Conservation (phyloP, 1,140 invertebrate genomes). For the Caenorhabditis tropicalis region DNA sequence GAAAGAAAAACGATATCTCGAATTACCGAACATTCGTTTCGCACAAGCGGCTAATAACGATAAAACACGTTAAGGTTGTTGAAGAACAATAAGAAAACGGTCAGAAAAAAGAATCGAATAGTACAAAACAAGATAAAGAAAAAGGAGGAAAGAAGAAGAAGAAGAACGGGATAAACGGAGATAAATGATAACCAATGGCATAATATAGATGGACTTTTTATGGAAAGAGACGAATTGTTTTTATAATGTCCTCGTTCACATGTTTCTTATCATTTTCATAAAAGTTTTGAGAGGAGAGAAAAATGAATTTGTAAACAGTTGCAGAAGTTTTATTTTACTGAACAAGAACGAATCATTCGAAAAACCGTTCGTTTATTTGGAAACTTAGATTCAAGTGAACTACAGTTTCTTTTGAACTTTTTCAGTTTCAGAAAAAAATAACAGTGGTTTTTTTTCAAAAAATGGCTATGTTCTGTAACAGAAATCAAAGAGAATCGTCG, state of each 20-base stretch:
- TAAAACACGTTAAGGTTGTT: not conserved
- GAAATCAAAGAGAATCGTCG: too few relatives aligned
- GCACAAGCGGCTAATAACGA: not conserved
- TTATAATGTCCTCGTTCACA: not conserved
- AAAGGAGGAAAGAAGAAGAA: not conserved
- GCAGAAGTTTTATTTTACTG: too few relatives aligned
- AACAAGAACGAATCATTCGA: too few relatives aligned
- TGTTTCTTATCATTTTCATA: slow-evolving; percentile 1
- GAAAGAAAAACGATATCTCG: not conserved
- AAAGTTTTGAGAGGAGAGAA: not conserved
- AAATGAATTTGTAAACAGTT: too few relatives aligned
- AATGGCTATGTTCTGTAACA: too few relatives aligned
- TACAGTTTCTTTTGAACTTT: too few relatives aligned
- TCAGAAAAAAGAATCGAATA: not conserved
- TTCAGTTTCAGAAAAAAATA: too few relatives aligned
- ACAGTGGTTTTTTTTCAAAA: too few relatives aligned
- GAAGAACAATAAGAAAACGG: not conserved
- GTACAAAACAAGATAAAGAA: slow-evolving; percentile 41
- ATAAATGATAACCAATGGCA: not conserved
- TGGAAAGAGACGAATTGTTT: not conserved
- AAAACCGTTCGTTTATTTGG: too few relatives aligned
- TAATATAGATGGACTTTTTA: not conserved
- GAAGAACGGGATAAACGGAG: not conserved
- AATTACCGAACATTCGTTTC: too few relatives aligned
- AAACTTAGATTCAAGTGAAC: too few relatives aligned